Percentiles rank a stretch among this genome's conserved stretches.
phyloP scores from a whole-genome alignment of 2,113 vertebrate genomes.

The Columbina picui region DNA sequence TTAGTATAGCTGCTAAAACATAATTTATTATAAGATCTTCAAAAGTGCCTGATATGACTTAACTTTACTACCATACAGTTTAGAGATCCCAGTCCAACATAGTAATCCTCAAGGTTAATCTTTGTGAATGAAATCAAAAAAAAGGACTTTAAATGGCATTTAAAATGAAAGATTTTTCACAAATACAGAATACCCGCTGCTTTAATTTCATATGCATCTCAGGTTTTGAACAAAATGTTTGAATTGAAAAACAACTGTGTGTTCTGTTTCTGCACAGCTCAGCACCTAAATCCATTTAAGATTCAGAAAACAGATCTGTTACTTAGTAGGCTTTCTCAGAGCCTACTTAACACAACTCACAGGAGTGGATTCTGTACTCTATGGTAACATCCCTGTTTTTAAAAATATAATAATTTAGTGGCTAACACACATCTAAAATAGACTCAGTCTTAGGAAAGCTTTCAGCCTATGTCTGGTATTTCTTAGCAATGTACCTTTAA shows the following conservation, averaged over 20 bases:
- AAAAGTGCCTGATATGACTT: not conserved
- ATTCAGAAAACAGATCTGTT: not conserved
- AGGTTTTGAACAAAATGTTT: constrained; percentile 3
- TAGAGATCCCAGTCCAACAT: not conserved
- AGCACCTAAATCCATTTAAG: not conserved
- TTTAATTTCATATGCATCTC: not conserved
- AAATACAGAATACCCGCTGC: not conserved
- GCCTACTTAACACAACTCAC: not conserved
- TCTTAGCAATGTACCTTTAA: not conserved
- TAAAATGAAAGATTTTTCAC: not conserved
- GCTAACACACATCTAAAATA: not conserved
- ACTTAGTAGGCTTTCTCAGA: not conserved
- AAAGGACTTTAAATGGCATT: not conserved
- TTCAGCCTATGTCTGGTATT: not conserved
- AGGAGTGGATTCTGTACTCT: not conserved
- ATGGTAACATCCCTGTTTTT: not conserved
- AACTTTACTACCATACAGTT: not conserved
- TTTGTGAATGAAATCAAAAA: not conserved
- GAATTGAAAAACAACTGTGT: not conserved
- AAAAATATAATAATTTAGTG: not conserved
- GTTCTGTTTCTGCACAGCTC: not conserved
- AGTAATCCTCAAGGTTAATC: constrained; percentile 13
- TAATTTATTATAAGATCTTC: constrained; percentile 10
- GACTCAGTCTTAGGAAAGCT: not conserved
- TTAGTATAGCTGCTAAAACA: not conserved